Conservation (phyloP, 2,888 invertebrate genomes). For the Leuctra nigra region DNA sequence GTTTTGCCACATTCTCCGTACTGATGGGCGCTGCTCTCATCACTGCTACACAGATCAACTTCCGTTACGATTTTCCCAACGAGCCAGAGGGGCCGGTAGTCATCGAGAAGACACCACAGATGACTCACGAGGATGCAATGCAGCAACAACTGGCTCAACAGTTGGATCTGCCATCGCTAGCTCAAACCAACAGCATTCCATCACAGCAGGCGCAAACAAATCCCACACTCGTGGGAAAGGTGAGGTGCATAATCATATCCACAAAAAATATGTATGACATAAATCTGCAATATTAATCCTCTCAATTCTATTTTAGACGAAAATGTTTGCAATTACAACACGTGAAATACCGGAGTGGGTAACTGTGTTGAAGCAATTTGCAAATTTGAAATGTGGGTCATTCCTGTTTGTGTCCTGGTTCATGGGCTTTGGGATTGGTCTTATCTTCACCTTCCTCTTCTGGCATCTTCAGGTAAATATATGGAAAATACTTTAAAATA, state of each 20-base stretch:
- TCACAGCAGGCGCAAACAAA: slow-evolving; percentile 42
- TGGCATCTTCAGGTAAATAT: slow-evolving; percentile 74
- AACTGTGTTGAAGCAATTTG: slow-evolving; percentile 82
- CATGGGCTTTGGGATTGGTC: slow-evolving; percentile 98
- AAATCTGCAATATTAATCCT: not conserved
- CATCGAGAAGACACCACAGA: slow-evolving; percentile 37
- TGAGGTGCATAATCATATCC: slow-evolving; percentile 29
- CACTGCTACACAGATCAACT: slow-evolving; percentile 79
- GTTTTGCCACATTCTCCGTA: slow-evolving; percentile 95
- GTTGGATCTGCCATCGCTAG: slow-evolving; percentile 69
- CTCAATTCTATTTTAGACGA: slow-evolving; percentile 51
- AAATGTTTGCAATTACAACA: slow-evolving; percentile 87
- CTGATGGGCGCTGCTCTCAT: slow-evolving; percentile 93
- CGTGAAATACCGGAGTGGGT: slow-evolving; percentile 92
- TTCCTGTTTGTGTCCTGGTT: slow-evolving; percentile 97
- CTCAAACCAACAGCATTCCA: slow-evolving; percentile 52
- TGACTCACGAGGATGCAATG: slow-evolving; percentile 66
- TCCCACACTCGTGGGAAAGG: slow-evolving; percentile 39
- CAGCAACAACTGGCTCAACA: slow-evolving; percentile 80
- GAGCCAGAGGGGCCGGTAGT: slow-evolving; percentile 6
- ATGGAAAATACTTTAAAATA: not conserved
- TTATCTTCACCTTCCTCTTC: slow-evolving; percentile 98
- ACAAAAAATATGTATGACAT: not conserved
- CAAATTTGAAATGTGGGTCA: slow-evolving; percentile 82
- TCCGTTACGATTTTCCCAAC: slow-evolving; percentile 43